Percentiles rank a stretch among this genome's conserved stretches.
Conservation (phyloP, 2,797 vertebrate species). For the Acipenser oxyrinchus region DNA sequence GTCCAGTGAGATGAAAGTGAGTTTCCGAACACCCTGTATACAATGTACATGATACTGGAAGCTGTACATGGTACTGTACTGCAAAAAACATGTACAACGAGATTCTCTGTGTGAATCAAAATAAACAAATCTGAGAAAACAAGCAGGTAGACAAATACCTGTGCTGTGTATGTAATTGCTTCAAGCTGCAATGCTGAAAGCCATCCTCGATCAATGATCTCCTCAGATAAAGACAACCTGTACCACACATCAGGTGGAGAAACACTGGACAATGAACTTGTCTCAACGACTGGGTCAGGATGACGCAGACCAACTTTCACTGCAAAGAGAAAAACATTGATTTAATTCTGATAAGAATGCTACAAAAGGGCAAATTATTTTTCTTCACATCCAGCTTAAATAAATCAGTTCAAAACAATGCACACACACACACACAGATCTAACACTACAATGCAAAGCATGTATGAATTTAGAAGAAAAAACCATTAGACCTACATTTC, state of each 20-base stretch:
- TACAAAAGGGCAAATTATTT: slow-evolving; percentile 7
- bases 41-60: too few relatives aligned
- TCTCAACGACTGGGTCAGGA: slow-evolving; percentile 92
- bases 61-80: too few relatives aligned
- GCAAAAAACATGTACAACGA: too few relatives aligned
- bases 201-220: slow-evolving; percentile 85
- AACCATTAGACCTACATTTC: slow-evolving; percentile 69
- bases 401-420: slow-evolving; percentile 3
- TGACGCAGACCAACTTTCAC: slow-evolving; percentile 92
- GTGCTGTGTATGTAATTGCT: slow-evolving; percentile 89
- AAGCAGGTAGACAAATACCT: slow-evolving; percentile 56
- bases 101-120: too few relatives aligned
- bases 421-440: slow-evolving; percentile 1
- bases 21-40: too few relatives aligned
- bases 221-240: slow-evolving; percentile 85
- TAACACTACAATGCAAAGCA: neutral
- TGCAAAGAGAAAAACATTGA: slow-evolving; percentile 31
- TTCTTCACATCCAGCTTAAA: slow-evolving; percentile 13
- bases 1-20: slow-evolving; percentile 50
- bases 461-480: neutral
- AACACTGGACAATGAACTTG: slow-evolving; percentile 93
- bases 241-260: slow-evolving; percentile 96
- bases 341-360: slow-evolving; percentile 3
- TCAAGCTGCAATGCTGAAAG: slow-evolving; percentile 93
- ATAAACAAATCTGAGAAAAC: too few relatives aligned